A percentile compares a stretch with the other conserved stretches of the same genome.
phyloP scores from a whole-genome alignment of 2,797 vertebrate genomes.

The Enteromius radiatus region DNA sequence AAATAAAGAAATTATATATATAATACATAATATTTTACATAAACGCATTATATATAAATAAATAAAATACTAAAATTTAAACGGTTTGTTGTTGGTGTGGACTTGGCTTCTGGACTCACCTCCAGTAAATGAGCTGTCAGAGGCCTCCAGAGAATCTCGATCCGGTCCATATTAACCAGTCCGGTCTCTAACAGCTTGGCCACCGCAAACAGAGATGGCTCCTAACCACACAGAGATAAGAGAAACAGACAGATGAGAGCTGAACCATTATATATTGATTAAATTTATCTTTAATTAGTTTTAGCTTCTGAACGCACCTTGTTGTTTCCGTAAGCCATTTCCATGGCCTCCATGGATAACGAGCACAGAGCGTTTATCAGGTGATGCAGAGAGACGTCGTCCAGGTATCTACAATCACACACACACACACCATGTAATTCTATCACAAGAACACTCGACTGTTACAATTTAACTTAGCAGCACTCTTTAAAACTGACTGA shows the following conservation, averaged over 20 bases:
- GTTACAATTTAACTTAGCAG: not conserved
- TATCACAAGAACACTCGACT: not conserved
- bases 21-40: not conserved
- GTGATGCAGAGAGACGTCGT: constrained; percentile 97
- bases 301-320: constrained; percentile 79
- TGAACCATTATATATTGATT: not conserved
- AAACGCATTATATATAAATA: not conserved
- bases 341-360: constrained; percentile 97
- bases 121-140: constrained; percentile 94
- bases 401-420: constrained; percentile 86
- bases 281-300: not conserved
- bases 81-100: not conserved
- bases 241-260: not conserved
- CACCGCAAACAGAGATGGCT: constrained; percentile 97
- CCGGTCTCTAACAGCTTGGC: constrained; percentile 97
- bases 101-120: constrained; percentile 76
- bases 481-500: not conserved
- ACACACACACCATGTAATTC: constrained; percentile 8
- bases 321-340: constrained; percentile 98
- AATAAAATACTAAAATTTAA: not conserved
- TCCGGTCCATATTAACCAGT: constrained; percentile 97
- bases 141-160: constrained; percentile 97
- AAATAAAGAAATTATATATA: not conserved
- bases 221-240: constrained; percentile 72
- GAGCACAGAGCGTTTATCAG: constrained; percentile 98